Evolutionary conservation across 1,140 invertebrate species (phyloP), one percentile per base, ranked within the genome.

Genomic region (Dreissena rostriformis): DNA sequence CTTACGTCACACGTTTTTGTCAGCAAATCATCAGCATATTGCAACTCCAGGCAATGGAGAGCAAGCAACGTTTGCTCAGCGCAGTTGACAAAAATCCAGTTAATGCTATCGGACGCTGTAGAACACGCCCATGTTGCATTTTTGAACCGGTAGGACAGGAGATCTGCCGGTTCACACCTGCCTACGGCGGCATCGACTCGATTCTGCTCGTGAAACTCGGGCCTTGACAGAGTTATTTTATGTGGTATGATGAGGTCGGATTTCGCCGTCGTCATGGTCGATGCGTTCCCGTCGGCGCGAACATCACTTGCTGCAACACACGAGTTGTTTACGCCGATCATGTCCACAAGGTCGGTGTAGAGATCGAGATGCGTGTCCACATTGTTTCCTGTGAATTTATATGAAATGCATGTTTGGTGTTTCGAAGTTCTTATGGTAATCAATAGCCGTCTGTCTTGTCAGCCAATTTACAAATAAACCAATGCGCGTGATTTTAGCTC

Each of bases 11-110:
- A 39, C 4, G 39, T 39, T 8, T 39, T 39, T 39, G 39, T 5
- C 39, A 39, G 8, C 39, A 39, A 39, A 39, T 39, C 39, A 39
- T 39, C 39, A 8, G 39, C 39, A 39, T 39, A 39, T 39, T 39
- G 39, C 39, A 39, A 39, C 2, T 77, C 22, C 26, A 77, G 11
- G 15, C 74, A 77, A 15, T n/a, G 19, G 8, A 66, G 17, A 1
- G 74, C 39, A 8, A 77, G n/a, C 29, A 66, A n/a, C 4, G 22
- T 49, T 12, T 49, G 63, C 12, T 66, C 22, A 65, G 19, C 4
- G 51, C 74, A 77, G 63, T 77, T 19, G 24, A 77, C 49, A 51
- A 66, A 77, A 22, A 77, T 39, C 74, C 74, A 77, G 61, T 77
- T 66, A 14, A 61, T 51, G 5, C 65, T 61, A 51, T n/a, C 28